A percentile compares a stretch with the other conserved stretches of the same genome.
These are phyloP conservation scores for Pangasius mekongensis DNA, from an alignment of 2,797 vertebrate genomes.

Conservation along the genomic window DNA sequence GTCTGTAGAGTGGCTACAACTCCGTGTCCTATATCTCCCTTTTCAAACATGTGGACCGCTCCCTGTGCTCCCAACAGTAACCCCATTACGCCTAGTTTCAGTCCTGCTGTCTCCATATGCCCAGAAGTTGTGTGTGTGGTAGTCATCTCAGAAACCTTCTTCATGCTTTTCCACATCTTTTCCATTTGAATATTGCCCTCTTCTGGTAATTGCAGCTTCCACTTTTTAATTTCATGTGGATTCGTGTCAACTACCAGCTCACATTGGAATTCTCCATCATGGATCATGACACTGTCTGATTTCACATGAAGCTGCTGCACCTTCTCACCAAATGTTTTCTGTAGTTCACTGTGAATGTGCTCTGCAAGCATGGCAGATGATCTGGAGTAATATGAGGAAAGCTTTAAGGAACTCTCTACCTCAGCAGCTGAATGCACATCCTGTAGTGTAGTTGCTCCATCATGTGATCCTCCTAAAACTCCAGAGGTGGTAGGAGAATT, in stretches of 20 bases:
- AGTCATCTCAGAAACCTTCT: background rate
- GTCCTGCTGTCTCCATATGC: background rate
- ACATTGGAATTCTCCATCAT: background rate
- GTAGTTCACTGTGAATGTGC: background rate
- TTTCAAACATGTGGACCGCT: background rate
- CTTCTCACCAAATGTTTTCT: background rate
- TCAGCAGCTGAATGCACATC: slow-evolving; percentile 47
- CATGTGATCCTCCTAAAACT: slow-evolving; percentile 38
- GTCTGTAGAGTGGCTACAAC: background rate
- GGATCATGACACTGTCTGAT: background rate
- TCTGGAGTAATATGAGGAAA: background rate
- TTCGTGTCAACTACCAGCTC: background rate
- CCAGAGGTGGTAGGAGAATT: background rate
- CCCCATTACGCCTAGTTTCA: background rate
- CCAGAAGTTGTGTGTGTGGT: background rate
- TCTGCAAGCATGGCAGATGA: background rate
- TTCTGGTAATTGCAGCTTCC: background rate
- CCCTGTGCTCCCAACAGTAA: background rate
- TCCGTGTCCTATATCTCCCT: background rate
- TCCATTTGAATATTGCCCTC: background rate
- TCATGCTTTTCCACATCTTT: background rate
- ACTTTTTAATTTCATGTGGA: background rate
- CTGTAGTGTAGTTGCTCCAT: slow-evolving; percentile 14
- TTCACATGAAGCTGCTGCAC: background rate
- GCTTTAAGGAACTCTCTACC: background rate